Evolutionary conservation across 1,140 invertebrate genomes (phyloP).

Genomic region (Paralvinella palmiformis): DNA sequence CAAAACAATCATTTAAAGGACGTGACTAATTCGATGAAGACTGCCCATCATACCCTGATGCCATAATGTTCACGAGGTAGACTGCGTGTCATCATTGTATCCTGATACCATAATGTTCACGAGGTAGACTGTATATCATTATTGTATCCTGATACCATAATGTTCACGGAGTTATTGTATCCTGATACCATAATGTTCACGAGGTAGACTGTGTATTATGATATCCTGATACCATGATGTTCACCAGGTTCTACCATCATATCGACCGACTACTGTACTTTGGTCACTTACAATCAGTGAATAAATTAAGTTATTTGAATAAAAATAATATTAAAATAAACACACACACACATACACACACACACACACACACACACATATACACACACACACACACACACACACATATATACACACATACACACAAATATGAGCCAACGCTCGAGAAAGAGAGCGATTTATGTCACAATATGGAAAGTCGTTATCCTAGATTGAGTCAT

Average conservation of each 20-base stretch:
- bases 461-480: too few relatives aligned
- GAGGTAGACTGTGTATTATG: not conserved
- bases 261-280: not conserved
- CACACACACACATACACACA: slow-evolving; percentile 2
- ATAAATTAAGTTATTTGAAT: not conserved
- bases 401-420: slow-evolving; percentile 5
- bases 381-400: not conserved
- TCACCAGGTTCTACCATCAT: not conserved
- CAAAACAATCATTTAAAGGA: too few relatives aligned
- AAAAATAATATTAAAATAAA: not conserved
- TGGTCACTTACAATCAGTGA: not conserved
- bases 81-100: too few relatives aligned
- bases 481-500: too few relatives aligned
- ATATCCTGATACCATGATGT: not conserved
- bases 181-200: not conserved
- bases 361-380: slow-evolving; percentile 3
- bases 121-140: too few relatives aligned
- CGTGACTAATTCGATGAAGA: too few relatives aligned
- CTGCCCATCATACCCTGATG: too few relatives aligned
- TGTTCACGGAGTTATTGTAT: not conserved
- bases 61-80: too few relatives aligned
- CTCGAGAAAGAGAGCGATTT: too few relatives aligned
- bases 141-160: not conserved
- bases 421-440: slow-evolving; percentile 1
- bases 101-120: too few relatives aligned